Base-by-base conservation (phyloP, 2,113 vertebrate species). In the Cynocephalus volans region DNA sequence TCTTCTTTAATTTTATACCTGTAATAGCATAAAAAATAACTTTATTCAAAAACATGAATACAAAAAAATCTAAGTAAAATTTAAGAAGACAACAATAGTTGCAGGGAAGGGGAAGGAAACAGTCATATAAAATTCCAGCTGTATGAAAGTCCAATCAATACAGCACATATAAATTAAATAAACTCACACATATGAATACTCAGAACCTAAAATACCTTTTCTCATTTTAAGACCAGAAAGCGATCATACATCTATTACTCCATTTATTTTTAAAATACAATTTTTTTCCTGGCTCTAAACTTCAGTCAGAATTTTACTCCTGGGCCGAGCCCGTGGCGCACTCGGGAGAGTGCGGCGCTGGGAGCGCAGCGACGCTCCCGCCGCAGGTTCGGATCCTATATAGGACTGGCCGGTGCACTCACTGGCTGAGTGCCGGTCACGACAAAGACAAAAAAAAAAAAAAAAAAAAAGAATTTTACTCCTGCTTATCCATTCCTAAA, bases 1-100 rank as follows among this genome's bases (percentile, higher is more conserved):
- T 98, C 96, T 62, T 98, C 98, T 33, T 97, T 96, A 94, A 98
- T 97, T 97, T 98, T 98, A 64, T 96, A 86, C 64, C 99, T 99
- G 97, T 21, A 91, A 98, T 0, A 93, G n/a, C 65, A 97, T 82
- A 79, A 95, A 95, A 95, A 77, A 87, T 50, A 88, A 94, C 15
- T 82, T 85, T 70, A 89, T 93, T 95, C 62, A 97, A 97, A 97
- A 97, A 94, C 4, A 94, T 45, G 5, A 94, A 91, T 14, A 94
- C 45, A 87, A 93, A 93, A 91, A 81, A 77, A 85, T 4, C 24
- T 87, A 2, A 64, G 58, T 76, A 93, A 86, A 96, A 90, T 60
- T 84, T 94, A 93, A 82, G 58, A 82, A 92, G 52, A 54, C 3
- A 83, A 88, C 6, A 67, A 62, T 41, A 89, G n/a, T 60, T 89